Conservation (phyloP, 2,797 vertebrate genomes). For the Sebastolobus altivelis region DNA sequence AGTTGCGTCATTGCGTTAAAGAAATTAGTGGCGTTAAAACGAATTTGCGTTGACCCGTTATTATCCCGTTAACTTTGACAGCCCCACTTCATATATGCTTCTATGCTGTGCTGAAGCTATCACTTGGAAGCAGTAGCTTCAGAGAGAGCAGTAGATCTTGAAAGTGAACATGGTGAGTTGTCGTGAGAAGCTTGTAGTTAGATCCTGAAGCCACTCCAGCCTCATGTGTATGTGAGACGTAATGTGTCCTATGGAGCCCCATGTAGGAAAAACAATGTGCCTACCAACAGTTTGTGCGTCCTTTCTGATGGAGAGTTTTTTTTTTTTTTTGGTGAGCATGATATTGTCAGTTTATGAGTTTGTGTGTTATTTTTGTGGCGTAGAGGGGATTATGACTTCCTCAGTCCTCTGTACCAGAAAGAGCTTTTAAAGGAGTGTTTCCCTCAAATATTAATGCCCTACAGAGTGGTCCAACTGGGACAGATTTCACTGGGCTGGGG, state of each 20-base stretch:
- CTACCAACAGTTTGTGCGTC: conserved; percentile 14
- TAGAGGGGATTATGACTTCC: conserved; percentile 67
- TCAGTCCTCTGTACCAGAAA: conserved; percentile 60
- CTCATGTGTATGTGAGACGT: conserved; percentile 31
- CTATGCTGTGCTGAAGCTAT: neutral
- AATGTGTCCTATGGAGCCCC: neutral
- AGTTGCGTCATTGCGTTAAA: too few species aligned
- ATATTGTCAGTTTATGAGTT: conserved; percentile 42
- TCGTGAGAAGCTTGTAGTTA: conserved; percentile 10
- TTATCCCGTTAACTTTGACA: too few species aligned
- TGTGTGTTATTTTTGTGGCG: conserved; percentile 46
- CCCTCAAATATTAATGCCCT: conserved; percentile 80
- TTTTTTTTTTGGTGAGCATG: conserved; percentile 22
- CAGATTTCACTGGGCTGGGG: conserved; percentile 74
- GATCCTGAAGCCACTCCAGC: conserved; percentile 5
- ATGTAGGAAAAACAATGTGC: neutral
- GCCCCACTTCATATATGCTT: neutral
- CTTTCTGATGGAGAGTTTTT: neutral
- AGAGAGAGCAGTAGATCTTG: neutral
- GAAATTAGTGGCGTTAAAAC: too few species aligned
- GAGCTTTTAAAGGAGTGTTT: conserved; percentile 78
- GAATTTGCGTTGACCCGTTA: too few species aligned
- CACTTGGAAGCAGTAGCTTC: neutral
- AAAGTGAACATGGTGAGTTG: neutral
- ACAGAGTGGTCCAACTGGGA: conserved; percentile 70